Evolutionary conservation across 1,140 invertebrate species (phyloP), one percentile per base, ranked within the genome.

Genomic region (Batillaria attramentaria): DNA sequence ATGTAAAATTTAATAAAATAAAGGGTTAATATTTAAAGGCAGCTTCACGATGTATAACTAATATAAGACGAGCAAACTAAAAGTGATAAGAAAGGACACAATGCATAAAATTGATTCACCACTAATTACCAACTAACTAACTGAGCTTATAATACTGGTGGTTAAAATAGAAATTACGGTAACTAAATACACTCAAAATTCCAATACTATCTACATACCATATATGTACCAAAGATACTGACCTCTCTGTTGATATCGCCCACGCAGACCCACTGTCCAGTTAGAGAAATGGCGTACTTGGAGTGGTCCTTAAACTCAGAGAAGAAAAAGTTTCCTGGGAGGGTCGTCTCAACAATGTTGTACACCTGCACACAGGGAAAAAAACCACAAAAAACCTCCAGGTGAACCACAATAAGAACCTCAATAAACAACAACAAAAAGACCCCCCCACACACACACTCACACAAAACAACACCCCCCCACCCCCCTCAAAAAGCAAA

Each of bases 211-310:
- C 37, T 20, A 35, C 31, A 68, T 43, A 66, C 31, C 13, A 8
- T 24, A 31, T 4, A 20, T 10, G 13, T 41, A 46, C 5, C 33
- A 35, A 0, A 75, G 20, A 35, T 50, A 35, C 74, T 92, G 91
- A 96, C 95, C 89, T 95, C 95, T 93, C 97, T 93, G 89, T 99
- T 99, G 33, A 98, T 97, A 89, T 98, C 97, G 20, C 96, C 96
- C 24, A 98, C 94, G 88, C 97, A 99, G 77, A 95, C 93, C 95
- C 95, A 97, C 20, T 20, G 65, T 92, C 89, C 68, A 75, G 84
- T 91, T 89, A 33, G 5, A 60, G 43, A 37, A 77, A 97, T 93
- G 0, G 95, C 95, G 97, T 97, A 98, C 91, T 99, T 99, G 0
- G 96, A 96, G 91, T 98, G 97, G 91, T 98, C 97, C 62, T 93